These are phyloP conservation scores for Heterohyrax brucei DNA, from an alignment of 2,797 vertebrate species.

Conservation along the genomic window DNA sequence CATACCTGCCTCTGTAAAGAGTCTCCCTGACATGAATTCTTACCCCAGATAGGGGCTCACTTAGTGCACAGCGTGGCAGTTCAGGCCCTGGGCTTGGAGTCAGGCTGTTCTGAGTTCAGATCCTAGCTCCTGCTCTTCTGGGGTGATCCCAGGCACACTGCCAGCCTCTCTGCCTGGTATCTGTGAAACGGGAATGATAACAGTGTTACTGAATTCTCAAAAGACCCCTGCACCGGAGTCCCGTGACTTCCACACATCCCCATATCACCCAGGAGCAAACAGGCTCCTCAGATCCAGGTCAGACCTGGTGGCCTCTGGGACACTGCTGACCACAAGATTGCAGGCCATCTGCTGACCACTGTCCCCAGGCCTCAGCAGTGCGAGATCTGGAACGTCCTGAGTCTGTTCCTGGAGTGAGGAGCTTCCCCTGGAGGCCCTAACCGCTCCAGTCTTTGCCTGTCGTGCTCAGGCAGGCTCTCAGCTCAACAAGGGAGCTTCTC, in stretches of 20 bases:
- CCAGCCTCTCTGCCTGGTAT: neutral
- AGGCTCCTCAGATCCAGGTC: neutral
- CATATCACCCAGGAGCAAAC: neutral
- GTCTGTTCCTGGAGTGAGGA: neutral
- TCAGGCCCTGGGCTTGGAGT: neutral
- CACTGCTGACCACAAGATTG: neutral
- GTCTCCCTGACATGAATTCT: neutral
- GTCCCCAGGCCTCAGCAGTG: neutral
- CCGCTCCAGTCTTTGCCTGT: fast-evolving
- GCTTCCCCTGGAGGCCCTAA: neutral
- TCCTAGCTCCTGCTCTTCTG: neutral
- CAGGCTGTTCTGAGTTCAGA: neutral
- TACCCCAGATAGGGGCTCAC: neutral
- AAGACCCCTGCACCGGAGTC: neutral
- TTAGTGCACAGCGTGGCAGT: too few species aligned
- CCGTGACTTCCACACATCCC: fast-evolving
- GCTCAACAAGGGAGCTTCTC: neutral
- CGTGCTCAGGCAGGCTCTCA: neutral
- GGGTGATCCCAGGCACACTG: neutral
- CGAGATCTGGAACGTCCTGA: too few species aligned
- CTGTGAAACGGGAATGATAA: neutral
- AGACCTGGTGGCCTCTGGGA: neutral
- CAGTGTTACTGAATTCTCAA: neutral
- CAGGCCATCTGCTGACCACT: neutral
- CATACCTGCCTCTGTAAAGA: neutral